These are phyloP conservation scores for Plagiodera versicolora DNA, from an alignment of 2,888 invertebrate species.

Conservation along the genomic window DNA sequence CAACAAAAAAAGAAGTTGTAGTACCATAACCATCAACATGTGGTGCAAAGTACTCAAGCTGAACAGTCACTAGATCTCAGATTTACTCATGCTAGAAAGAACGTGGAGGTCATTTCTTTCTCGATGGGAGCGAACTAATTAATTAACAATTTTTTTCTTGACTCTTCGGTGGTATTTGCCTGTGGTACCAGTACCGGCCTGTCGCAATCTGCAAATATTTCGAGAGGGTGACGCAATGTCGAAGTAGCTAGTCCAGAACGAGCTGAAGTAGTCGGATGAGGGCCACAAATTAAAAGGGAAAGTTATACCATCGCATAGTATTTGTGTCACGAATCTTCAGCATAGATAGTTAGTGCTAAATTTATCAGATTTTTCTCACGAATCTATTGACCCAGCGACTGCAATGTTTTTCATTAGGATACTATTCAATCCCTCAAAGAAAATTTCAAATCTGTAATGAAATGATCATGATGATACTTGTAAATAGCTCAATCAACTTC, in stretches of 20 bases:
- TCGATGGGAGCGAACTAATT: no score
- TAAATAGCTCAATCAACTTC: not conserved
- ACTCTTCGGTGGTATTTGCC: not conserved
- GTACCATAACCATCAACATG: no score
- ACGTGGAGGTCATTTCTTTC: not conserved
- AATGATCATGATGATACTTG: not conserved
- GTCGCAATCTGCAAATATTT: slow-evolving; percentile 13
- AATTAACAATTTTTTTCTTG: not conserved
- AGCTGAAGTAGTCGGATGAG: slow-evolving; percentile 9
- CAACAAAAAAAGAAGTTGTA: no score
- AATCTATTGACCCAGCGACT: no score
- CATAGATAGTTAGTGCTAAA: no score
- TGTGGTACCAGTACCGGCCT: slow-evolving; percentile 18
- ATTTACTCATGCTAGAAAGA: not conserved
- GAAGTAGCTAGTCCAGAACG: slow-evolving; percentile 8
- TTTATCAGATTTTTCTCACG: no score
- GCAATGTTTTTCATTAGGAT: no score
- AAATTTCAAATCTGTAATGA: not conserved
- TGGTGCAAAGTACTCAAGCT: no score
- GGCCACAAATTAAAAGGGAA: not conserved
- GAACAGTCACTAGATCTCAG: not conserved
- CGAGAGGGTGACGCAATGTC: slow-evolving; percentile 19
- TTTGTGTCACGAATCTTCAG: not conserved
- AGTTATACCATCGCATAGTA: not conserved
- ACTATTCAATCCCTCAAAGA: no score